Evolutionary conservation across 2,888 invertebrate genomes (phyloP), one percentile per base, ranked within the genome.

Genomic region (Digitonthophagus gazella): DNA sequence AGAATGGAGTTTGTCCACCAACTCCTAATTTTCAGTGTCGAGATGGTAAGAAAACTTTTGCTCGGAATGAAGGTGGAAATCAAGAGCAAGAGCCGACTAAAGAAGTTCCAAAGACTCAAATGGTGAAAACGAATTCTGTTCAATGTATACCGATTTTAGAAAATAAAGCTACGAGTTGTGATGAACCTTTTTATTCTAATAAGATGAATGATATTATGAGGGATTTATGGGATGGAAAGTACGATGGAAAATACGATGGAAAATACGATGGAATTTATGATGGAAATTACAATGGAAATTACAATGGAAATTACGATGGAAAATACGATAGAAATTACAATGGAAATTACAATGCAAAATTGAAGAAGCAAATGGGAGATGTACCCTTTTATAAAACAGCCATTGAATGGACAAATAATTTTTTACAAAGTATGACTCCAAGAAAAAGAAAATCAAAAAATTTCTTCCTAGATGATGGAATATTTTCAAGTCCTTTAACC

Each of bases 71-170:
- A 16, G 14, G n/a, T 16, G n/a, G n/a, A 19, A 57, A 57, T 15
- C 19, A 61, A 15, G 14, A 2, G 14, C 14, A 57, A 20, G 18
- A 61, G 18, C 0, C 19, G 61, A 19, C 18, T 16, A 58, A 58
- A 58, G 15, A 11, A 15, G 2, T 11, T 18, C n/a, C 8, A 20
- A 69, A 67, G 67, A 70, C 70, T 14, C 57, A 65, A 28, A 70
- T 70, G 64, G 67, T 67, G 1, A 19, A 65, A 57, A 65, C 66
- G 8, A 61, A 70, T 20, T 70, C 67, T 1, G 54, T 58, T 4
- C 70, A 70, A 14, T 70, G 67, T 44, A 64, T 69, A 15, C 69
- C 69, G 2, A 20, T 22, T 11, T n/a, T 57, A 11, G 66, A 69
- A 67, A 69, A 67, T 54, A 69, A 69, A 57, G 64, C 64, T 15